Conservation (phyloP, 2,797 vertebrate genomes). For the Sebastolobus altivelis region DNA sequence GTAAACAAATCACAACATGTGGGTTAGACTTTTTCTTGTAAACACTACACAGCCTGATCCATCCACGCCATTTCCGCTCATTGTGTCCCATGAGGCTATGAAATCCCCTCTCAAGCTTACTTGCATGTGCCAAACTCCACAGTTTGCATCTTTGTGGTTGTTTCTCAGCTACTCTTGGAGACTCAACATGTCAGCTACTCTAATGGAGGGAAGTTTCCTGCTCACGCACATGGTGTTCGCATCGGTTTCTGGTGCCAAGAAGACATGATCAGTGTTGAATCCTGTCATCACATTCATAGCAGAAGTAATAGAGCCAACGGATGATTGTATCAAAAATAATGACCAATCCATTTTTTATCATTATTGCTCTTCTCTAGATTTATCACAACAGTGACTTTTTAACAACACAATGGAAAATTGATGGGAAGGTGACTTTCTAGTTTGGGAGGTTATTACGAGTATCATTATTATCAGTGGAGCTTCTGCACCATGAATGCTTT, state of each 20-base stretch:
- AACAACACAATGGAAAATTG: background rate
- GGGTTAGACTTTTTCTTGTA: background rate
- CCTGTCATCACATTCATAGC: constrained; percentile 21
- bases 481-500: constrained; percentile 31
- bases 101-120: constrained; percentile 35
- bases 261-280: constrained; percentile 24
- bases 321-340: constrained; percentile 15
- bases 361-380: background rate
- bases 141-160: constrained; percentile 53
- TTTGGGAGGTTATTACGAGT: constrained; percentile 8
- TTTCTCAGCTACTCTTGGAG: constrained; percentile 45
- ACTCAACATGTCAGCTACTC: constrained; percentile 48
- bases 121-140: constrained; percentile 50
- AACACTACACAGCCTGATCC: background rate
- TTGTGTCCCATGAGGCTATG: constrained; percentile 32
- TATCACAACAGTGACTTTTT: constrained; percentile 11
- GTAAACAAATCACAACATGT: background rate
- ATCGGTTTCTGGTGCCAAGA: constrained; percentile 47
- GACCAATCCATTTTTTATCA: background rate
- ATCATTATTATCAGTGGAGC: background rate
- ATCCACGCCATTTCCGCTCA: constrained; percentile 1
- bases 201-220: constrained; percentile 61
- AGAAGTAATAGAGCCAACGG: background rate
- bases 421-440: constrained; percentile 16
- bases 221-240: constrained; percentile 52